A percentile compares a stretch with the other conserved stretches of the same genome.
Conservation (phyloP, 2,797 vertebrate species). For the Melanotaenia boesemani region DNA sequence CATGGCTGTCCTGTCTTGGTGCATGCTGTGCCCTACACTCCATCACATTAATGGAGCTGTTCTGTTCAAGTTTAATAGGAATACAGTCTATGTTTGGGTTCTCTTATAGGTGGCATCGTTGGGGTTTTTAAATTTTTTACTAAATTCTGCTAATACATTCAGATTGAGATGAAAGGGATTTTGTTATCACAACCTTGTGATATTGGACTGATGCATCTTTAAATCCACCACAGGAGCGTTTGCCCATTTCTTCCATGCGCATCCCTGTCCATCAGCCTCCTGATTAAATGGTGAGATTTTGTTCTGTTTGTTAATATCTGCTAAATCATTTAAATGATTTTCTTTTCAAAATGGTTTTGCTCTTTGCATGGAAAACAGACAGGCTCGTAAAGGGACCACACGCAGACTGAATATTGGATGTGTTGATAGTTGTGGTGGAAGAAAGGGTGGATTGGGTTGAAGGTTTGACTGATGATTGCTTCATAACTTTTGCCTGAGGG, state of each 20-base stretch:
- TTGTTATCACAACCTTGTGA: no score
- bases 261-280: not conserved
- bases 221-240: not conserved
- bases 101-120: not conserved
- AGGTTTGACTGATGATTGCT: slow-evolving; percentile 38
- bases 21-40: not conserved
- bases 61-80: not conserved
- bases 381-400: no score
- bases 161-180: no score
- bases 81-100: not conserved
- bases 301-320: no score
- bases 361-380: no score
- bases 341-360: no score
- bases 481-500: slow-evolving; percentile 41
- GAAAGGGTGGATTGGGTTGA: not conserved
- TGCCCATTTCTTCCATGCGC: not conserved
- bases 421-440: slow-evolving; percentile 14
- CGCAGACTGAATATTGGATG: not conserved
- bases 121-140: not conserved
- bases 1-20: not conserved
- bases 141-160: not conserved
- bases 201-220: no score
- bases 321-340: no score
- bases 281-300: not conserved
- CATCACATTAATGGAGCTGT: not conserved